Evolutionary conservation across 2,888 invertebrate genomes (phyloP).

Genomic region (Oscheius sp.): DNA sequence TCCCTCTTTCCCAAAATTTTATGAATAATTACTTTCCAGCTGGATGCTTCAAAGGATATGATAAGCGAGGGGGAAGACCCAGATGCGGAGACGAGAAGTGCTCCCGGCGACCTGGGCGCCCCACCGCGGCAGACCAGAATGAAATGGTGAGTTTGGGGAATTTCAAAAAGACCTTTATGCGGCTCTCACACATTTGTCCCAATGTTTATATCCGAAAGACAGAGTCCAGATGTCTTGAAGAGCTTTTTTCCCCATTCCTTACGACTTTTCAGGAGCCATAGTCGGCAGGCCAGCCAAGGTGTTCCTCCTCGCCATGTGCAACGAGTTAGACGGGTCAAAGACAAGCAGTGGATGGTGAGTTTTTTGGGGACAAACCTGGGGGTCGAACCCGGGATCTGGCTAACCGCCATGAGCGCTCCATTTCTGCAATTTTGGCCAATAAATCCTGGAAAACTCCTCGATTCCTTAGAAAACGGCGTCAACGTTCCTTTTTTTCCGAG

Average conservation of each 20-base stretch:
- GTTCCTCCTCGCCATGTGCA: conserved; percentile 54
- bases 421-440: neutral
- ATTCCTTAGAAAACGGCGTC: no score
- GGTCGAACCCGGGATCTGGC: no score
- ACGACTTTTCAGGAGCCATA: conserved; percentile 58
- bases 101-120: conserved; percentile 67
- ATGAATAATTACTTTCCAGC: conserved; percentile 7
- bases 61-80: conserved; percentile 36
- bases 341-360: conserved; percentile 51
- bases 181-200: neutral
- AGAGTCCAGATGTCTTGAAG: conserved; percentile 9
- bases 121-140: conserved; percentile 40
- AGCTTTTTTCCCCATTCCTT: neutral
- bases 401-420: no score
- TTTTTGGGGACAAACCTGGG: no score
- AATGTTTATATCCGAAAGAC: conserved; percentile 14
- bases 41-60: conserved; percentile 31
- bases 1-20: neutral
- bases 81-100: conserved; percentile 68
- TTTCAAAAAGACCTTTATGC: neutral
- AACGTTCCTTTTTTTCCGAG: no score
- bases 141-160: conserved; percentile 51
- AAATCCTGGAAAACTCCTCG: no score
- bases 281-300: conserved; percentile 58
- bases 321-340: conserved; percentile 46